Base-by-base conservation (phyloP, 2,888 invertebrate species). In the Acrobasis consociella region DNA sequence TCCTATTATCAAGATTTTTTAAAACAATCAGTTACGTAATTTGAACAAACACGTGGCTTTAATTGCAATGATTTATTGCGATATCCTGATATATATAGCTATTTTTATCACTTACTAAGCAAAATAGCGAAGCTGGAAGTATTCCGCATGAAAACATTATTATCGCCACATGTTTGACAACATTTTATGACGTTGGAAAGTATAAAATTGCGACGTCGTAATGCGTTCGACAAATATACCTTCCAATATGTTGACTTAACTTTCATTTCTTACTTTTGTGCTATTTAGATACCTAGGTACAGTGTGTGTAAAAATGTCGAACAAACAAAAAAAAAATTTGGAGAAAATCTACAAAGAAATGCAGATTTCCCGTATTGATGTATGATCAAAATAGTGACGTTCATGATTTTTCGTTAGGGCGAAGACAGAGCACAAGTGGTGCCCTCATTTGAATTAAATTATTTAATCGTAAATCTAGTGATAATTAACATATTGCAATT, bases 191-290 rank as follows among this genome's bases (percentile, higher is more conserved):
- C 60, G 63, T 62, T 67, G 2, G 61, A 61, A 61, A 61, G 62
- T 60, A 65, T 63, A 56, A 39, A 59, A 64, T 64, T 64, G 60
- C 53, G 22, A 55, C 53, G 62, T 61, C 63, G 59, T 62, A 69
- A 69, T 63, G 63, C 49, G 60, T 50, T 63, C 64, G 56, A 59
- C 64, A 69, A 69, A 69, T 64, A 67, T 31, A 8, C 31, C 31
- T 31, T 31, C 67, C 64, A 42, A 46, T 46, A 13, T 42, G 46
- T 13, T 13, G n/a, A 11, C n/a, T 11, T 66, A 50, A 64, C 61
- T 61, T 64, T 64, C 49, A 16, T 13, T n/a, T 46, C n/a, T 13
- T n/a, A 46, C 13, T 13, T 46, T 46, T 46, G n/a, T n/a, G 46
- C 11, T 5, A n/a, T 46, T 11, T 46, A 10, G n/a, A 46, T 31